phyloP scores from a whole-genome alignment of 2,113 vertebrate genomes.

The Solenodon paradoxus region DNA sequence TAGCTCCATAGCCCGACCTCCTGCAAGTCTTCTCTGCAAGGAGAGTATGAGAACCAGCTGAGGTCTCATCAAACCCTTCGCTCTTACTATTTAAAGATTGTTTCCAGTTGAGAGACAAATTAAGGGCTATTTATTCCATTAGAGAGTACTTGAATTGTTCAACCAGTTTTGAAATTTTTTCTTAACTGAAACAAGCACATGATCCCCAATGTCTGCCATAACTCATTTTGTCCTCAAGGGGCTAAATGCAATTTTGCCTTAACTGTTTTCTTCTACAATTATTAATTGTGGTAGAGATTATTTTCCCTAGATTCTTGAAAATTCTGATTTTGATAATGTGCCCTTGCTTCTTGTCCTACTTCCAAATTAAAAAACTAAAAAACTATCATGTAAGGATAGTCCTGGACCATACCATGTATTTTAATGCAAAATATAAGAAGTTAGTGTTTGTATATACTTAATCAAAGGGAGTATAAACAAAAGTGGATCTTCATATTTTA shows the following conservation, averaged over 20 bases:
- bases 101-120: neutral
- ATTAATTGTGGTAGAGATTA: neutral
- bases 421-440: neutral
- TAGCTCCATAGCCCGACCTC: neutral
- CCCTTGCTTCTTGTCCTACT: neutral
- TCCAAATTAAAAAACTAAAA: neutral
- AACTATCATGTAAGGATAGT: neutral
- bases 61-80: neutral
- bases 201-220: neutral
- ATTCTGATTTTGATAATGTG: neutral
- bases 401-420: neutral
- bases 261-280: neutral
- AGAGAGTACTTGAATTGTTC: neutral
- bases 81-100: neutral
- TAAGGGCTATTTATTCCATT: neutral
- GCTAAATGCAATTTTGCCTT: neutral
- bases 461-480: neutral
- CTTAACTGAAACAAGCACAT: neutral
- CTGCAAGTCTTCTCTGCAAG: neutral
- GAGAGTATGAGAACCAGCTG: neutral
- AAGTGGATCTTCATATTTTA: neutral
- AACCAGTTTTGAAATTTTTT: neutral
- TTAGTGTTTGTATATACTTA: neutral
- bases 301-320: neutral
- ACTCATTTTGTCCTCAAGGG: neutral